Evolutionary conservation across 2,888 invertebrate genomes (phyloP), one percentile per base, ranked within the genome.

Genomic region (Platerodrilus igneus): DNA sequence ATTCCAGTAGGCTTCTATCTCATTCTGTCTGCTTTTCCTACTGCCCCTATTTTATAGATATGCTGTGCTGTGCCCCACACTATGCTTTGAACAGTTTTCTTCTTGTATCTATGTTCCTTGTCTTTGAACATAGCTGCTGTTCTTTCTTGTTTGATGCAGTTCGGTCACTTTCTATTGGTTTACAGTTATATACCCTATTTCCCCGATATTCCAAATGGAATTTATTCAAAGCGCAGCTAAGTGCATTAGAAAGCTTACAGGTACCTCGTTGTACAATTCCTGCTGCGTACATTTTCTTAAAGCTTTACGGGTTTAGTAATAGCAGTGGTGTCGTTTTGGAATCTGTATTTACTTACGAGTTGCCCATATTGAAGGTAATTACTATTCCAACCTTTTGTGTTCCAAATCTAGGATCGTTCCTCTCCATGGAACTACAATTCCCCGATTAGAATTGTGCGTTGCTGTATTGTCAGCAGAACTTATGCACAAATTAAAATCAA

Each of bases 281-380:
- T 4, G 7, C n/a, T 16, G 8, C 8, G 5, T 17, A 15, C 11
- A 21, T 6, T 7, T 11, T 13, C 1, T 27, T 51, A 2, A 5
- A 47, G 31, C 10, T 54, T 3, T 42, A 52, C 18, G 55, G 48
- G 1, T 59, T 57, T 16, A 32, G 47, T 7, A 54, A 55, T 28
- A 51, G 53, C 2, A 51, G 46, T 2, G 50, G 53, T 20, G 45
- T 20, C 4, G 55, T 42, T 0, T 57, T 22, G 55, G 53, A 11
- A 54, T 50, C 1, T 53, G 55, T 23, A 18, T 56, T 1, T 56
- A 55, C 16, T 2, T 50, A 2, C 9, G 37, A 11, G 11, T n/a
- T 15, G 18, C 15, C 3, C 11, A 38, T 27, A 15, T 7, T 3
- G 9, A 10, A 2, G 7, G 9, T 2, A 15, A 33, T n/a, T 7